Percentiles rank a stretch among this genome's conserved stretches.
Evolutionary conservation across 2,888 invertebrate species (phyloP).

Genomic region (Eulithis prunata): DNA sequence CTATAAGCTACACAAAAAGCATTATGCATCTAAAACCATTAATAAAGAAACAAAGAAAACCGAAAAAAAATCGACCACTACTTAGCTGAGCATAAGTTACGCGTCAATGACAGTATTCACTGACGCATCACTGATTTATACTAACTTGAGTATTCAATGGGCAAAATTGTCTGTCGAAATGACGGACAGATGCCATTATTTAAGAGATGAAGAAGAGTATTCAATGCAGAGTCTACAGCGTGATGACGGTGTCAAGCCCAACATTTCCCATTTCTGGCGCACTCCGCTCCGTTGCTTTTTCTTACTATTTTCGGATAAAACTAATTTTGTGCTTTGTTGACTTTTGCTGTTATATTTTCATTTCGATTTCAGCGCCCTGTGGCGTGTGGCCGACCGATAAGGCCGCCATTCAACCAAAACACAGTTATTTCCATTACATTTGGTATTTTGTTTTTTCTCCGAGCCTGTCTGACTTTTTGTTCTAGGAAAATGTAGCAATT

Average conservation of each 20-base stretch:
- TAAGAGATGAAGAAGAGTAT: no score
- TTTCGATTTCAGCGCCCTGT: constrained; percentile 57
- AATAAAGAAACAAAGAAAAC: no score
- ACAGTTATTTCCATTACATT: constrained; percentile 52
- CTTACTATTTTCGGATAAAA: constrained; percentile 74
- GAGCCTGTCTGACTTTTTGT: constrained; percentile 14
- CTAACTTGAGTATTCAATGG: constrained; percentile 8
- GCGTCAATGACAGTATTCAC: no score
- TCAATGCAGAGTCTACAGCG: constrained; percentile 31
- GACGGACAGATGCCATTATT: no score
- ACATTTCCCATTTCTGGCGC: constrained; percentile 57
- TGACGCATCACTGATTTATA: no score
- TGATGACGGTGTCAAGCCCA: constrained; percentile 39
- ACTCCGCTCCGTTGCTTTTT: constrained; percentile 64
- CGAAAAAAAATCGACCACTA: no score
- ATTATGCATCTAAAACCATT: no score
- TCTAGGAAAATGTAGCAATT: not conserved
- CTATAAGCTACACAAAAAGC: not conserved
- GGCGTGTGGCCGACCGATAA: constrained; percentile 56
- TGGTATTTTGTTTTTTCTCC: constrained; percentile 37
- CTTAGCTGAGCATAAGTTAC: no score
- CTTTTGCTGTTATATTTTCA: constrained; percentile 73
- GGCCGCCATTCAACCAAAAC: constrained; percentile 46
- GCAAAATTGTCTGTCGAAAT: no score
- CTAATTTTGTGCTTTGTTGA: constrained; percentile 82